A percentile compares a stretch with the other conserved stretches of the same genome.
Evolutionary conservation across 1,140 invertebrate species (phyloP).

Genomic region (Pogonus chalceus): DNA sequence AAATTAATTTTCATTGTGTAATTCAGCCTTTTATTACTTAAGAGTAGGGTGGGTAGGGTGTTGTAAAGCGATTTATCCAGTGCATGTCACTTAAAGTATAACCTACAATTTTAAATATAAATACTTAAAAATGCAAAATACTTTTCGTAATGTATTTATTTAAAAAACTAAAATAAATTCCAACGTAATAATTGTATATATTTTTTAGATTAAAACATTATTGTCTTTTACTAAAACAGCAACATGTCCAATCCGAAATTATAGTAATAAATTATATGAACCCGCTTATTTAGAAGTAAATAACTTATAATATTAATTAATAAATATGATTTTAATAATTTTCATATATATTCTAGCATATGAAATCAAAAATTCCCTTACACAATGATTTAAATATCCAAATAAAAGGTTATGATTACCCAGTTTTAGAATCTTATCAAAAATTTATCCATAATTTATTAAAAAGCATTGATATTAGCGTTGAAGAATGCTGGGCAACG

Average conservation of each 20-base stretch:
- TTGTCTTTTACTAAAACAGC: no score
- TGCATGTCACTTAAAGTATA: no score
- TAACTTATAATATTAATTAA: conserved; percentile 36
- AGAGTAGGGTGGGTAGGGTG: no score
- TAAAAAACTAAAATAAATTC: no score
- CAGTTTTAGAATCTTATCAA: conserved; percentile 69
- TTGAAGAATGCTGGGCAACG: conserved; percentile 65
- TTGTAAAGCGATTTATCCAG: no score
- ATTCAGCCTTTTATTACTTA: no score
- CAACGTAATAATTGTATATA: no score
- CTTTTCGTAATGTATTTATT: no score
- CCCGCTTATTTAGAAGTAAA: conserved; percentile 46
- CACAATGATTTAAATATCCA: conserved; percentile 66
- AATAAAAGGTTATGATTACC: conserved; percentile 72
- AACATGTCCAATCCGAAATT: not conserved
- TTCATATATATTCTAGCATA: conserved; percentile 37
- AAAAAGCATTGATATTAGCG: conserved; percentile 60
- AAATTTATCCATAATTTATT: conserved; percentile 63
- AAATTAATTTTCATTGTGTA: no score
- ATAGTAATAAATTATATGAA: conserved; percentile 35
- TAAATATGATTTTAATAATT: conserved; percentile 31
- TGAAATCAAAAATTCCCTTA: conserved; percentile 57
- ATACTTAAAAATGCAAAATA: no score
- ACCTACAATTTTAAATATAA: no score
- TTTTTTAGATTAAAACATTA: no score